A percentile compares a stretch with the other conserved stretches of the same genome.
phyloP scores from a whole-genome alignment of 2,888 invertebrate genomes.

The Schizotus pectinicornis region DNA sequence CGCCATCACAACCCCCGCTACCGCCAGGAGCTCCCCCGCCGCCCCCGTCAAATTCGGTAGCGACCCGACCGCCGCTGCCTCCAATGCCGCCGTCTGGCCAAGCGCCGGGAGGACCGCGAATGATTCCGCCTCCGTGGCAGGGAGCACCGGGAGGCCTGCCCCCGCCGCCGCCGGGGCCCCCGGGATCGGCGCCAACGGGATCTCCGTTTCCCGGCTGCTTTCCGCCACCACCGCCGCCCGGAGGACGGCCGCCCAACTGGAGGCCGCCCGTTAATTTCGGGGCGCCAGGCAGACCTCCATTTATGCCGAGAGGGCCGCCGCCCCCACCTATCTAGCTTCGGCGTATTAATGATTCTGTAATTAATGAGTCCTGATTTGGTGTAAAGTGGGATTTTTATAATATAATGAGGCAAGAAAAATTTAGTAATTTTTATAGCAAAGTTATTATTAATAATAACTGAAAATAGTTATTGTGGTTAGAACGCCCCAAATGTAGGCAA shows the following conservation, averaged over 20 bases:
- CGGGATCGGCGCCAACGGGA: constrained; percentile 53
- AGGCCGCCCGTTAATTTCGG: constrained; percentile 67
- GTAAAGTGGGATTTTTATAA: no score
- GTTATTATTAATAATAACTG: no score
- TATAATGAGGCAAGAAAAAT: no score
- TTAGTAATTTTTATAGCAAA: no score
- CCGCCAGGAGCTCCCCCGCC: constrained; percentile 72
- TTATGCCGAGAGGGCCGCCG: constrained; percentile 74
- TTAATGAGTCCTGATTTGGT: no score
- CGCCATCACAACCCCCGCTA: constrained; percentile 69
- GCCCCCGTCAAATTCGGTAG: constrained; percentile 63
- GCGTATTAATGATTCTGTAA: no score
- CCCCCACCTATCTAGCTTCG: constrained; percentile 70
- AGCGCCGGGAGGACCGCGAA: constrained; percentile 38
- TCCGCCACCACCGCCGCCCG: constrained; percentile 58
- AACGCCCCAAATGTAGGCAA: no score
- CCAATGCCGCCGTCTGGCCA: constrained; percentile 50
- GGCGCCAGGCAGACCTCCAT: constrained; percentile 61
- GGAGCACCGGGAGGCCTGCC: constrained; percentile 36
- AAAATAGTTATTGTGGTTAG: no score
- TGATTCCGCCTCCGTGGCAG: constrained; percentile 54
- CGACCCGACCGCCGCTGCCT: constrained; percentile 52
- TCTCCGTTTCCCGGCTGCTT: constrained; percentile 49
- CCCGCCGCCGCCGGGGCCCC: constrained; percentile 50
- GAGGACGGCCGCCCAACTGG: constrained; percentile 68